These are phyloP conservation scores for Chironomus striatipennis DNA, from an alignment of 1,140 invertebrate genomes.

Conservation along the genomic window DNA sequence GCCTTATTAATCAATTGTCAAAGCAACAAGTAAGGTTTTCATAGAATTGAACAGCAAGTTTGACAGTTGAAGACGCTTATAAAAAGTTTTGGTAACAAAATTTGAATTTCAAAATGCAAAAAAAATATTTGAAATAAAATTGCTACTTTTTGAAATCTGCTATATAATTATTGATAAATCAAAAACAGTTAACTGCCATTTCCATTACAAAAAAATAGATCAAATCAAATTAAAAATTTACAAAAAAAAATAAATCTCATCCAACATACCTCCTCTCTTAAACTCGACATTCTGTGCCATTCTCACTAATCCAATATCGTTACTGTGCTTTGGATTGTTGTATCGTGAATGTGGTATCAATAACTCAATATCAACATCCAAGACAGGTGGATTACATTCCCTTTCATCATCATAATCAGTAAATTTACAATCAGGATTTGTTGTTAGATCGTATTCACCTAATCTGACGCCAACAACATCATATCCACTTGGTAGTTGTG, in stretches of 20 bases:
- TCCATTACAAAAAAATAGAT: no score
- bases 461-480: slow-evolving; percentile 31
- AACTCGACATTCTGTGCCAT: not conserved
- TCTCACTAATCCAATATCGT: slow-evolving; percentile 9
- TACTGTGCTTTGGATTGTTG: not conserved
- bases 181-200: no score
- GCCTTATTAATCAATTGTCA: no score
- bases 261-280: not conserved
- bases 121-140: no score
- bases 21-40: no score
- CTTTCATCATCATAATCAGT: slow-evolving; percentile 35
- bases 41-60: no score
- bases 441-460: slow-evolving; percentile 39
- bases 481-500: not conserved
- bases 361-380: not conserved
- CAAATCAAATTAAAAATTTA: not conserved
- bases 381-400: slow-evolving; percentile 30
- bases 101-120: no score
- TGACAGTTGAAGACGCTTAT: no score
- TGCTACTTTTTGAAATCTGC: no score
- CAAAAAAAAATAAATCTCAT: not conserved
- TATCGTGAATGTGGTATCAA: not conserved
- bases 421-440: slow-evolving; percentile 35
- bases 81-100: no score
- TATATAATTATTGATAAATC: no score